Base-by-base conservation (phyloP, 2,113 vertebrate genomes). In the Ibidorhyncha struthersii region DNA sequence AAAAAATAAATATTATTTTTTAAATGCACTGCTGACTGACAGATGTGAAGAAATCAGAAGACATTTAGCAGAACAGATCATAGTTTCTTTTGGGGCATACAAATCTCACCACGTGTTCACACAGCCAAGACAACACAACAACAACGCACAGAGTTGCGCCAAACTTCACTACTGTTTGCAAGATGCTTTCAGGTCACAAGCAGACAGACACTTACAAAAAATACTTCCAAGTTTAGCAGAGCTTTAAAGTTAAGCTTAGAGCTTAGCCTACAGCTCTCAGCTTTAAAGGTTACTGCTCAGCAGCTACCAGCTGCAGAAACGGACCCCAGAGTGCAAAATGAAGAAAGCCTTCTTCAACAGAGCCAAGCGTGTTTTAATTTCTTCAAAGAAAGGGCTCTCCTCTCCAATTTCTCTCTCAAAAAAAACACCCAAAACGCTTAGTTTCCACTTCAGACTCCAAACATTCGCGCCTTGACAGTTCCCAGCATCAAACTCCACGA, bases 341-440 rank as follows among this genome's bases (percentile, higher is more conserved):
- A 74, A 62, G 1, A 38, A 15, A 29, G 1, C 22, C 1, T 18
- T 29, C 43, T 49, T 11, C 14, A 56, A 19, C 12, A 19, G 6
- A 5, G 2, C 20, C 15, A 69, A 49, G 15, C 0, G 1, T 0
- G 7, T 0, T 40, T 81, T 8, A 4, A 4, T 27, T 56, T 47
- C 26, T 16, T 36, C 17, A 21, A 58, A 30, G 9, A 43, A 43
- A 66, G 3, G 13, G 12, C n/a, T 59, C 38, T 22, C 3, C 8
- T 32, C 36, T 6, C 38, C 23, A 2, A 4, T 6, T 13, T 55
- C 47, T 29, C 34, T 18, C 40, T 15, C 12, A 40, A 16, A 32
- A 13, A 45, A 15, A 34, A 11, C 15, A 0, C 1, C 29, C 22
- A 18, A 4, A 13, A 10, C 0, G 1, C 6, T 7, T 20, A 2